phyloP scores from a whole-genome alignment of 2,113 vertebrate genomes.

The Microtus pennsylvanicus region DNA sequence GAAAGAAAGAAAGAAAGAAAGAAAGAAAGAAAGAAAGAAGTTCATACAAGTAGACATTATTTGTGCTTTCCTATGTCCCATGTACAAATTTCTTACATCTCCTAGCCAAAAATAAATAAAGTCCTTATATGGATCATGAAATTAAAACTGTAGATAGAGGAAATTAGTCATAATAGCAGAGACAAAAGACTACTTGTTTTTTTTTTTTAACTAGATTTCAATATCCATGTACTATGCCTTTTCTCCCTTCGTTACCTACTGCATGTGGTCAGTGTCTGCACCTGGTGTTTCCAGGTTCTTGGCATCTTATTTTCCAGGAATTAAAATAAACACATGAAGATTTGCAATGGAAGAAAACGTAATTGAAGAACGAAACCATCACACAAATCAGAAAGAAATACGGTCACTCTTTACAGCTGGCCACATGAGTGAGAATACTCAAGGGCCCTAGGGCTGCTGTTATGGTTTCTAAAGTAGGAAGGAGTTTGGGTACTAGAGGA shows the following conservation, averaged over 20 bases:
- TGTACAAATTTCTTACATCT: neutral
- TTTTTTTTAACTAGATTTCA: neutral
- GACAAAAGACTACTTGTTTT: constrained; percentile 31
- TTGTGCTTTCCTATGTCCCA: neutral
- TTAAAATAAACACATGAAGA: neutral
- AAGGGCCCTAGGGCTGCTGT: neutral
- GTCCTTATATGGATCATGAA: constrained; percentile 27
- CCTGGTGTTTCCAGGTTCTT: neutral
- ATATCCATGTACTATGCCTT: neutral
- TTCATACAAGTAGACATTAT: neutral
- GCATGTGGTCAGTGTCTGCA: neutral
- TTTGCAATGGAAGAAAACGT: neutral
- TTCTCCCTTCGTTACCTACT: neutral
- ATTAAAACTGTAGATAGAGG: neutral
- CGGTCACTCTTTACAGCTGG: neutral
- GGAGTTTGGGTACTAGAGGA: neutral
- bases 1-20: neutral
- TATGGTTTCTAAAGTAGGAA: neutral
- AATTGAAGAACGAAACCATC: neutral
- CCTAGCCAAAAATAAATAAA: neutral
- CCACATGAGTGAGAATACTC: neutral
- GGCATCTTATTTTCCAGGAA: neutral
- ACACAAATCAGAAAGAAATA: neutral
- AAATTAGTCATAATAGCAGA: constrained; percentile 37
- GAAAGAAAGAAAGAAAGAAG: neutral